Evolutionary conservation across 2,888 invertebrate species (phyloP), one percentile per base, ranked within the genome.

Genomic region (Cyaniris semiargus): DNA sequence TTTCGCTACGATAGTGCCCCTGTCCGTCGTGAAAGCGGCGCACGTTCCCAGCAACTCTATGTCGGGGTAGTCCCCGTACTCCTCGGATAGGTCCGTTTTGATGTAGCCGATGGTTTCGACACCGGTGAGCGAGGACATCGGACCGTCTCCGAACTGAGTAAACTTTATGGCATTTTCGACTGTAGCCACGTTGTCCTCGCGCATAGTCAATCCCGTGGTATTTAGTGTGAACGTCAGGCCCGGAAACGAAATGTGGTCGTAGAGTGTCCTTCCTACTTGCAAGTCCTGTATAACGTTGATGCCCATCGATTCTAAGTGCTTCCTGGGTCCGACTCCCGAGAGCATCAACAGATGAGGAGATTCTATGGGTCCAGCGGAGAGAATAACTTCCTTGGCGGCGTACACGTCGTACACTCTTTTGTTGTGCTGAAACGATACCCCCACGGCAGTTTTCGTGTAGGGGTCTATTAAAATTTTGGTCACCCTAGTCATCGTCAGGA

Each of bases 311-410:
- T 94, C 83, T 76, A 96, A 86, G 80, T 96, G 95, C 4, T 94
- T 87, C 82, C 87, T 93, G 1, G 96, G 96, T 0, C 96, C 96
- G 15, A 96, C 87, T 1, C 96, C 96, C 0, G 95, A 95, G 1
- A 96, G 87, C 95, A 96, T 95, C 23, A 96, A 83, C 15, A 98
- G 86, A 87, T 98, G 97, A 0, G 98, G 97, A 0, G 97, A 96
- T 87, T 97, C 97, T 80, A 98, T 96, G 0, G 97, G 95, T 0
- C 98, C 97, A 1, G 96, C 96, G 10, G 96, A 96, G 8, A 95
- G 82, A 71, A 95, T 92, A 0, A 95, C 94, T 86, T 95, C 95
- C 81, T 94, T 95, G 0, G 86, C 89, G 7, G 93, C 93, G 79
- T 82, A 81, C 70, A 93, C 89, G 80, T 85, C 83, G 80, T 90